Evolutionary conservation across 2,797 vertebrate species (phyloP), one percentile per base, ranked within the genome.

Genomic region (Siniperca undulata): DNA sequence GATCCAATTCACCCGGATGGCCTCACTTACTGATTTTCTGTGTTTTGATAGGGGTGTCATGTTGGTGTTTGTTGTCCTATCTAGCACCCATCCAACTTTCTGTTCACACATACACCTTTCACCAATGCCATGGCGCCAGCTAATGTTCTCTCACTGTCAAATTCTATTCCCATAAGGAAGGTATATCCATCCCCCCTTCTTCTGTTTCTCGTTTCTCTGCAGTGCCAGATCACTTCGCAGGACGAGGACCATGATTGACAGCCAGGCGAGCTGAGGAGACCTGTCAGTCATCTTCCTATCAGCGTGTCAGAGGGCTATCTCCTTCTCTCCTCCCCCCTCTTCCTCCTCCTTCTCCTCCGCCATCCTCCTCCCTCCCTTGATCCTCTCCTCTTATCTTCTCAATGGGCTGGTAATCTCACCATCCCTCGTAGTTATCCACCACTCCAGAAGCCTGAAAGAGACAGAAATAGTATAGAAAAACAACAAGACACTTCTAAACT

Each of bases 211-310:
- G 89, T 96, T 88, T 97, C 96, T 96, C 92, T 36, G 82, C 97
- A 98, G 96, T 42, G 40, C 86, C 88, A 77, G 78, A 88, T 90
- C 79, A 42, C 89, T 89, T 88, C 94, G 90, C 93, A 92, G 92
- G 95, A 95, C 94, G 88, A 94, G 91, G 94, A 94, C 92, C 93
- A 96, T 97, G 97, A 97, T 92, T 97, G 97, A 97, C 96, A 96
- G 95, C 93, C 94, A 89, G 91, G 94, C 93, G 90, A 96, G 94
- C 94, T 96, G 87, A 92, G 94, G 90, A 95, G 89, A 91, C 83
- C 89, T 94, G 95, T 95, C 93, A 90, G 78, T 95, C 96, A 94
- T 94, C 94, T 78, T 93, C 90, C 94, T 94, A 93, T 96, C 95
- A 87, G 86, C 73, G 83, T 84, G 12, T 92, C 94, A 91, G 80